Evolutionary conservation across 2,888 invertebrate genomes (phyloP), one percentile per base, ranked within the genome.

Genomic region (Euclidia mi): DNA sequence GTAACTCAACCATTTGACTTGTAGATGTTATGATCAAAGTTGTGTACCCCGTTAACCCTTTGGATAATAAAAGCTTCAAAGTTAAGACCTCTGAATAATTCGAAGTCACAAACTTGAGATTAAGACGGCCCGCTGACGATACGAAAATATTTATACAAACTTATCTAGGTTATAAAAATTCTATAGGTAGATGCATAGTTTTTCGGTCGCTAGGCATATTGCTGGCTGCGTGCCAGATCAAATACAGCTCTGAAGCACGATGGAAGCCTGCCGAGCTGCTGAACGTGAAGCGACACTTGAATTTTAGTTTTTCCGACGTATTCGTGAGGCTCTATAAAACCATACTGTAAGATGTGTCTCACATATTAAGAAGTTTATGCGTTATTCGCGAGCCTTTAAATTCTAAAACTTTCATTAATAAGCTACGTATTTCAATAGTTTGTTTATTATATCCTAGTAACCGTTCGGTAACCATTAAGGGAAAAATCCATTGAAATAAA

Each of bases 201-300:
- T 84, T 88, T 76, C 75, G 79, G 78, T 79, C 77, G 77, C 80
- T 81, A 79, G 86, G 83, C 87, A 87, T 88, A 89, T 88, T 85
- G 84, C 87, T 92, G 92, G 92, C 88, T 25, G 45, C 31, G 25
- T 74, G 91, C 92, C 92, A 92, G 87, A 81, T 82, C 85, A 85
- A 90, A 91, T 90, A 82, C 78, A 77, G 76, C 76, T 79, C 75
- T 76, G 76, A 78, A 57, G 55, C 77, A 79, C 78, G 77, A 77
- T 76, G 64, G 68, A 72, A 72, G 78, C 63, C 61, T 70, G 76
- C 57, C 67, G 59, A 56, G 80, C 20, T 25, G 7, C 20, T 7
- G 20, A 2, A 87, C 83, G 81, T 79, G 78, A 79, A 71, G 70
- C 80, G 84, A 87, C 88, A 87, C 89, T 88, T 85, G 87, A 82